phyloP scores from a whole-genome alignment of 2,113 vertebrate genomes.

The Osmerus eperlanus region DNA sequence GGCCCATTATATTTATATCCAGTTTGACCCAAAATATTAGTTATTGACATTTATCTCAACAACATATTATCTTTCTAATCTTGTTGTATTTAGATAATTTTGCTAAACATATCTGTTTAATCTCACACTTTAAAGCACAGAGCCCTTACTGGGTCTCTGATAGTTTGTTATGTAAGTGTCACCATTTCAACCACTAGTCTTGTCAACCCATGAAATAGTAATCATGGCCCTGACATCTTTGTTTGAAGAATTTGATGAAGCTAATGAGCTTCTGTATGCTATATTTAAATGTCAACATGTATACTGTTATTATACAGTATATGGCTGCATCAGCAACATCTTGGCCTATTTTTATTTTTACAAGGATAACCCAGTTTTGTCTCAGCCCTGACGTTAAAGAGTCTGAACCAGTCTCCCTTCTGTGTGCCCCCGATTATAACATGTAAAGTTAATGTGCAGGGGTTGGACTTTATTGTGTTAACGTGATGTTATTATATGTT shows the following conservation, averaged over 20 bases:
- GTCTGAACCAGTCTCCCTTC: no score
- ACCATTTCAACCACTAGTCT: slow-evolving; percentile 15
- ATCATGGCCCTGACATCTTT: slow-evolving; percentile 13
- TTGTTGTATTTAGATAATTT: slow-evolving; percentile 12
- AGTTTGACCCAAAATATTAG: not conserved
- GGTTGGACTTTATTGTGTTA: no score
- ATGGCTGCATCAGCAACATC: not conserved
- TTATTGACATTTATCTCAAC: not conserved
- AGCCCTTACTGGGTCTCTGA: slow-evolving; percentile 11
- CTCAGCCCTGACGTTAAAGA: not conserved
- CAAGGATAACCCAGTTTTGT: slow-evolving; percentile 8
- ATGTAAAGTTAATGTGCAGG: no score
- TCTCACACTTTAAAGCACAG: not conserved
- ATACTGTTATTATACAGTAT: not conserved
- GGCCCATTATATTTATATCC: not conserved
- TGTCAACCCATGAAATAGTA: slow-evolving; percentile 29
- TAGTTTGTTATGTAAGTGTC: slow-evolving; percentile 44
- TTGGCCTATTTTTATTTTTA: not conserved
- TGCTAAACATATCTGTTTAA: not conserved
- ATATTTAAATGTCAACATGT: not conserved
- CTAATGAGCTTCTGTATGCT: not conserved
- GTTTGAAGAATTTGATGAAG: not conserved
- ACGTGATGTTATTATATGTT: no score
- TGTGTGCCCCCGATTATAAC: no score
- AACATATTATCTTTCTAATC: slow-evolving; percentile 35